Conservation (phyloP, 2,113 vertebrate genomes). For the Chionodraco myersi region DNA sequence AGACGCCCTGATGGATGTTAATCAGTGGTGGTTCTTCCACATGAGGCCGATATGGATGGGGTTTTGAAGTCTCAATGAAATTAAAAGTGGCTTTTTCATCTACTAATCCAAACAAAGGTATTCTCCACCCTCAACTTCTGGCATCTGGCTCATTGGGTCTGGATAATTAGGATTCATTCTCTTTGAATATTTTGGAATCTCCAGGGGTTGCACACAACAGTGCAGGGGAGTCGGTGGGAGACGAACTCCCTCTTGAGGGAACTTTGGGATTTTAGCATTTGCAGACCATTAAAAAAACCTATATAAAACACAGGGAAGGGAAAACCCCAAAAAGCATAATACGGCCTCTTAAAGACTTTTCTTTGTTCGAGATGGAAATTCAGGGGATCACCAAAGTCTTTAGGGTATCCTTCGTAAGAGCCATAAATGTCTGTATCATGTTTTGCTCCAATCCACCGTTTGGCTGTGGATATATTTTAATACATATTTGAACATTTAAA, state of each 20-base stretch:
- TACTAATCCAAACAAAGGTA: background rate
- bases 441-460: background rate
- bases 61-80: background rate
- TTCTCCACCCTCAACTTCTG: background rate
- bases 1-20: background rate
- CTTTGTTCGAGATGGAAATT: background rate
- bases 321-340: too few species aligned
- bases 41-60: slow-evolving; percentile 1
- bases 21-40: slow-evolving; percentile 30
- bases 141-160: background rate
- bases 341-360: background rate
- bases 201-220: background rate
- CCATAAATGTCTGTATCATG: background rate
- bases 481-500: background rate
- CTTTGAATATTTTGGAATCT: background rate
- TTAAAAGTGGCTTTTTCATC: background rate
- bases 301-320: too few species aligned
- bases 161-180: background rate
- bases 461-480: background rate
- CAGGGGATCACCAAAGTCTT: background rate
- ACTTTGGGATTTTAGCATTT: too few species aligned
- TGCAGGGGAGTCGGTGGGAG: too few species aligned
- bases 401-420: background rate
- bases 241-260: too few species aligned
- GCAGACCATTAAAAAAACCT: too few species aligned